A percentile compares a stretch with the other conserved stretches of the same genome.
Evolutionary conservation across 2,888 invertebrate genomes (phyloP).

Genomic region (Ophion costatus): DNA sequence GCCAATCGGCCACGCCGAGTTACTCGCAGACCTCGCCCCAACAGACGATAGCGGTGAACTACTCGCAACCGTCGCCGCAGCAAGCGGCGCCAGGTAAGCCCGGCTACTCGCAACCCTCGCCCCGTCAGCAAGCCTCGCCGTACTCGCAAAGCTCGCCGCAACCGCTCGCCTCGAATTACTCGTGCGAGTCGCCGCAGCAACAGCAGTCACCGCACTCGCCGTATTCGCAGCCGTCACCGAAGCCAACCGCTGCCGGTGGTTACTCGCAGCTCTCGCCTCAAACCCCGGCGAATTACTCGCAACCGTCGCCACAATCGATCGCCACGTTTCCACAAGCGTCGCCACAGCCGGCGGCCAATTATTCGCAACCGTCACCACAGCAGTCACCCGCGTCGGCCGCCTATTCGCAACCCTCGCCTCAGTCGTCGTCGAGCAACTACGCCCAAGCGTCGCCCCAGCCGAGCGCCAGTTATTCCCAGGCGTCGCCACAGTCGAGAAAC

Average conservation of each 20-base stretch:
- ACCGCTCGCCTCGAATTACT: constrained; percentile 80
- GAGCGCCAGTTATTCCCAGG: constrained; percentile 72
- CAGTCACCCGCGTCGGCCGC: constrained; percentile 77
- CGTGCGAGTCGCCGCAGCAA: constrained; percentile 78
- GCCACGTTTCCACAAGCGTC: constrained; percentile 69
- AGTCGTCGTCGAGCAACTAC: constrained; percentile 63
- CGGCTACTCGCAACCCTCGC: constrained; percentile 73
- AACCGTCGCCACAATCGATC: constrained; percentile 72
- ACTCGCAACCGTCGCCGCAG: constrained; percentile 74
- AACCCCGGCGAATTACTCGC: constrained; percentile 81
- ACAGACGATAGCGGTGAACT: constrained; percentile 80
- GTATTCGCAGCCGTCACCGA: constrained; percentile 76
- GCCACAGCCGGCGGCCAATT: constrained; percentile 81
- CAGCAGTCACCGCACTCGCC: constrained; percentile 68
- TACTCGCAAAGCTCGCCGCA: constrained; percentile 68
- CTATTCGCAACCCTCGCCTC: constrained; percentile 71
- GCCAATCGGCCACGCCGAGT: constrained; percentile 82
- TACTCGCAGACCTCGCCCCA: constrained; percentile 81
- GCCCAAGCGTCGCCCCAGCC: constrained; percentile 74
- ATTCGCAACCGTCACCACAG: constrained; percentile 72
- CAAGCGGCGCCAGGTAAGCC: constrained; percentile 65
- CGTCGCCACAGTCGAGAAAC: constrained; percentile 68
- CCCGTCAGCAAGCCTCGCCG: constrained; percentile 70
- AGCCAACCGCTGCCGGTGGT: constrained; percentile 76
- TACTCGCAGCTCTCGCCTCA: constrained; percentile 73